Base-by-base conservation (phyloP, 2,113 vertebrate species). In the Martes martes region DNA sequence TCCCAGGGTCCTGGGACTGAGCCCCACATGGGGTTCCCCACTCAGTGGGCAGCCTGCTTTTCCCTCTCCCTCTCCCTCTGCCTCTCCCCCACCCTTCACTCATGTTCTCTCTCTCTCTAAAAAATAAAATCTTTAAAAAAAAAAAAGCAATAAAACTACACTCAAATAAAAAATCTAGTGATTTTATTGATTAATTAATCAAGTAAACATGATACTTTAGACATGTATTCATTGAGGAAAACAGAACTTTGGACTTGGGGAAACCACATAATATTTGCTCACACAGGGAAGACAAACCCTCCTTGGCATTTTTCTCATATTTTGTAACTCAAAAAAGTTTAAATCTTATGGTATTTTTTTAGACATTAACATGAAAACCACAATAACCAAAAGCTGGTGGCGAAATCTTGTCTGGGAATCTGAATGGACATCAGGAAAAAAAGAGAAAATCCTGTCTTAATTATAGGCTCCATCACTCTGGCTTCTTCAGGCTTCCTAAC, bases 391-490 rank as follows among this genome's bases (percentile, higher is more conserved):
- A 96, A 76, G 90, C 69, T 94, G n/a, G 69, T 84, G 42, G 50
- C 84, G 36, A 97, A 79, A 88, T 76, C 78, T 67, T 31, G 28
- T 89, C 73, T 97, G 87, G 63, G 65, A 95, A 96, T 94, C 42
- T 67, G 14, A 95, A 59, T 73, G 69, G 65, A 84, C 50, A 1
- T 95, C 80, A 84, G 33, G 33, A 31, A 78, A 96, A 94, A 73
- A 47, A 67, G 8, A 88, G 24, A 95, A 96, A 96, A 84, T n/a
- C 33, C 18, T 93, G 42, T 65, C 45, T 90, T 94, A 94, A 91
- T 55, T 50, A 65, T 1, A 61, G 15, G 2, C 31, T 71, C 45
- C 63, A 80, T 82, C 23, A 67, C 16, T 11, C 45, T 57, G 36
- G 50, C 18, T 59, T 78, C 80, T 63, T 19, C 47, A 26, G 6